Evolutionary conservation across 2,888 invertebrate genomes (phyloP), one percentile per base, ranked within the genome.

Genomic region (Alviniconcha strummeri): DNA sequence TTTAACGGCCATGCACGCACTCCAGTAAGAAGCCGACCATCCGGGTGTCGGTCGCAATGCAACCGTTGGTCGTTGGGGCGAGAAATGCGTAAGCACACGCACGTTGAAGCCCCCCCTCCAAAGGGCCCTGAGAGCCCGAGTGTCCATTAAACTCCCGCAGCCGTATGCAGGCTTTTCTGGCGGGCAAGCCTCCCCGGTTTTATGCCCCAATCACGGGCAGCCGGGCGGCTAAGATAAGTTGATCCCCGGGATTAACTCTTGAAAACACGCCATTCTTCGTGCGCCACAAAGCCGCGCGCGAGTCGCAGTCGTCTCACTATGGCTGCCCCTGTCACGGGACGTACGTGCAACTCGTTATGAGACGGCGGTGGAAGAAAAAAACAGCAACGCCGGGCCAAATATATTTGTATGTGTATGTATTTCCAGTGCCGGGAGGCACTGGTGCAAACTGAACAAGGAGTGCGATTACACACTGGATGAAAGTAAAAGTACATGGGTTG

Each of bases 241-340:
- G 82, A 84, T 84, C 84, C 84, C 75, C 17, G 75, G 84, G 84
- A 84, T 84, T 84, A 84, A 64, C 75, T n/a, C 67, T 11, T 82
- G 79, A 84, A 82, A 80, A 56, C 17, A 54, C 19, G 13, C 67
- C 80, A 74, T 82, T 82, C 72, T 84, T 55, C 69, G 60, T 56
- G 36, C 19, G 80, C 72, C 64, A 64, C 72, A 79, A 57, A 69
- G 69, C 76, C 8, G 36, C 15, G 57, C 69, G 19, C 56, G 3
- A 67, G 55, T 56, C 69, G 13, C 17, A 71, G 13, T 11, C 17
- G 17, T 71, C 17, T 71, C 71, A 11, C n/a, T 11, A 1, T 60
- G 60, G 60, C 60, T 11, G 60, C 71, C 71, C 0, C n/a, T 71
- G 17, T 8, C 71, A 4, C 71, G 19, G 19, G 36, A 36, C 36